phyloP scores from a whole-genome alignment of 2,888 invertebrate species.

The Apotomis turbidana region DNA sequence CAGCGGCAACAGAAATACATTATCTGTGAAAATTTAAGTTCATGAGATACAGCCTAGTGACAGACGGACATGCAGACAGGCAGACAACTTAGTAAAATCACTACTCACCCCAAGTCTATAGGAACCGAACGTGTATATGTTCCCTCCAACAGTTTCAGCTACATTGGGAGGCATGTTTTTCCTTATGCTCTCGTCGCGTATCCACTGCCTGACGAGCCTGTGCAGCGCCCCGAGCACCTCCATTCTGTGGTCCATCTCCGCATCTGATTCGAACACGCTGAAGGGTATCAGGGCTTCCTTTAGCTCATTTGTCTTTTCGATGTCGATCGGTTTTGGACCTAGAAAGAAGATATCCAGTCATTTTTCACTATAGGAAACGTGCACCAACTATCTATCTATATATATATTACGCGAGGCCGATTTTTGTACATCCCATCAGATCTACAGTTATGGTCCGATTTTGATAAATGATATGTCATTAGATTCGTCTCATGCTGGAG shows the following conservation, averaged over 20 bases:
- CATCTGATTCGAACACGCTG: slow-evolving; percentile 95
- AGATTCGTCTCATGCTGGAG: no score
- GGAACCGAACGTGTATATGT: slow-evolving; percentile 99
- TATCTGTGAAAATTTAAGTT: no score
- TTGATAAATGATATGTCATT: no score
- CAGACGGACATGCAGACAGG: no score
- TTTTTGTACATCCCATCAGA: no score
- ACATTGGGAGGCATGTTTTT: slow-evolving; percentile 96
- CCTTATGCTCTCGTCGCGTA: slow-evolving; percentile 92
- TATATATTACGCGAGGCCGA: no score
- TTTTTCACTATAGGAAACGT: no score
- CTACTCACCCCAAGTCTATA: slow-evolving; percentile 92
- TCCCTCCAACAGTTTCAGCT: slow-evolving; percentile 96
- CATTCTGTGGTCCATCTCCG: slow-evolving; percentile 95
- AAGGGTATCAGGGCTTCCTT: slow-evolving; percentile 91
- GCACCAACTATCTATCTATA: no score
- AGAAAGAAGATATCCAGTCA: slow-evolving; percentile 48
- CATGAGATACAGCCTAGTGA: no score
- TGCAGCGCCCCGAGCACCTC: slow-evolving; percentile 93
- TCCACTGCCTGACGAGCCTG: slow-evolving; percentile 96
- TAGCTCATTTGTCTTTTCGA: slow-evolving; percentile 89
- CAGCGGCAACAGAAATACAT: no score
- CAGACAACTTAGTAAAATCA: no score
- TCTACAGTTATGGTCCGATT: no score
- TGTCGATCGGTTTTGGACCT: slow-evolving; percentile 90